A percentile compares a stretch with the other conserved stretches of the same genome.
phyloP scores from a whole-genome alignment of 2,888 invertebrate genomes.

The Leptinotarsa haldemani region DNA sequence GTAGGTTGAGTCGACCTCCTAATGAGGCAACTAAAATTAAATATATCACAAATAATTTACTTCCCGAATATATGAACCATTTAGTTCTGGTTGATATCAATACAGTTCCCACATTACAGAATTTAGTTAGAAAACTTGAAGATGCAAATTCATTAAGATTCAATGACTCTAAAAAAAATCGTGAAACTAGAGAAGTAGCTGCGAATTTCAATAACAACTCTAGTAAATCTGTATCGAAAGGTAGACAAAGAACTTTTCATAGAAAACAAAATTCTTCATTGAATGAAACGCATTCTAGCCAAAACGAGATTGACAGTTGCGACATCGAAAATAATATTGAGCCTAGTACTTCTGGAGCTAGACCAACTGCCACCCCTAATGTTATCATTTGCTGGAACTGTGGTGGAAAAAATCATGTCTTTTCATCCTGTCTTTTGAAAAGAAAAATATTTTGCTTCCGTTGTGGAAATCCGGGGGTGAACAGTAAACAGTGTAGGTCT shows the following conservation, averaged over 20 bases:
- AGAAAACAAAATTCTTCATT: not conserved
- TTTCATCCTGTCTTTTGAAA: slow-evolving; percentile 20
- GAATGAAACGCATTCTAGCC: not conserved
- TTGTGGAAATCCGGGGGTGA: slow-evolving; percentile 36
- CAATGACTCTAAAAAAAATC: not conserved
- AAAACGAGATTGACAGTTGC: not conserved
- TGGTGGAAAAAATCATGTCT: slow-evolving; percentile 20
- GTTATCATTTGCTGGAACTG: slow-evolving; percentile 10
- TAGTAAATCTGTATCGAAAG: not conserved
- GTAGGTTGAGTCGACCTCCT: slow-evolving; percentile 15
- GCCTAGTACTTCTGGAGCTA: not conserved
- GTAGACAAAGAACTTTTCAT: not conserved
- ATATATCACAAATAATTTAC: slow-evolving; percentile 3
- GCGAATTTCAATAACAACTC: slow-evolving; percentile 2
- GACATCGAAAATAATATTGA: not conserved
- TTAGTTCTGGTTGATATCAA: slow-evolving; percentile 14
- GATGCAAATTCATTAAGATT: slow-evolving; percentile 5
- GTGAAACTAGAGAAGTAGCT: slow-evolving; percentile 4
- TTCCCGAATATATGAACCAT: slow-evolving; percentile 11
- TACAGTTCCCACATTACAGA: not conserved
- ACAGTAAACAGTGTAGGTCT: slow-evolving; percentile 23
- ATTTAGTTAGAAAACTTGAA: slow-evolving; percentile 12
- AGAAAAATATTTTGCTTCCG: slow-evolving; percentile 36
- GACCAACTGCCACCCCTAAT: not conserved
- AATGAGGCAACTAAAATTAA: slow-evolving; percentile 5